phyloP scores from a whole-genome alignment of 2,113 vertebrate genomes.

The Sterrhoptilus dennistouni region DNA sequence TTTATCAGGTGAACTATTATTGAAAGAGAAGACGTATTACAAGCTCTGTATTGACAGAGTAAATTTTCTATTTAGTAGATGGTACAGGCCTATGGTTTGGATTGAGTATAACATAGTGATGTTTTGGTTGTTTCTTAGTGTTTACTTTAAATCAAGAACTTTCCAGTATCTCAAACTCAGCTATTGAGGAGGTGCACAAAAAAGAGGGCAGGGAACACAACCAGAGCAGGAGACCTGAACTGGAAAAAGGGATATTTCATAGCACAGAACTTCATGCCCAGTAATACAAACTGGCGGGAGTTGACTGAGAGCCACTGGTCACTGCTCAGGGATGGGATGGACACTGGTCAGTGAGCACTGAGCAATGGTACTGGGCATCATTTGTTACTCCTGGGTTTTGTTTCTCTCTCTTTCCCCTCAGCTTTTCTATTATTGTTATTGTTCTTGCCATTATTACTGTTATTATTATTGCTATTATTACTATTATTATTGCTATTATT shows the following conservation, averaged over 20 bases:
- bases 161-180: background rate
- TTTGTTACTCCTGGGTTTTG: background rate
- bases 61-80: background rate
- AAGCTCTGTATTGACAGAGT: background rate
- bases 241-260: background rate
- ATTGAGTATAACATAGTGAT: background rate
- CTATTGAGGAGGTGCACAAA: background rate
- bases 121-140: background rate
- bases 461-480: background rate
- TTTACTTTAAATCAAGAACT: background rate
- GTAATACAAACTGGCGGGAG: accelerated
- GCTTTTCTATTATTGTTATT: too few relatives aligned
- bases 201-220: background rate
- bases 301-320: background rate
- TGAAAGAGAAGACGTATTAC: background rate
- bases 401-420: background rate
- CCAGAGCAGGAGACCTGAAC: background rate
- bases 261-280: too few relatives aligned
- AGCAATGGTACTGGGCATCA: background rate
- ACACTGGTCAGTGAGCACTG: background rate
- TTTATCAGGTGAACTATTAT: background rate
- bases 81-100: background rate
- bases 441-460: background rate
- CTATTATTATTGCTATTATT: background rate
- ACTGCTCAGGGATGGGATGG: too few relatives aligned